Evolutionary conservation across 2,113 vertebrate genomes (phyloP).

Genomic region (Mormoops blainvillei): DNA sequence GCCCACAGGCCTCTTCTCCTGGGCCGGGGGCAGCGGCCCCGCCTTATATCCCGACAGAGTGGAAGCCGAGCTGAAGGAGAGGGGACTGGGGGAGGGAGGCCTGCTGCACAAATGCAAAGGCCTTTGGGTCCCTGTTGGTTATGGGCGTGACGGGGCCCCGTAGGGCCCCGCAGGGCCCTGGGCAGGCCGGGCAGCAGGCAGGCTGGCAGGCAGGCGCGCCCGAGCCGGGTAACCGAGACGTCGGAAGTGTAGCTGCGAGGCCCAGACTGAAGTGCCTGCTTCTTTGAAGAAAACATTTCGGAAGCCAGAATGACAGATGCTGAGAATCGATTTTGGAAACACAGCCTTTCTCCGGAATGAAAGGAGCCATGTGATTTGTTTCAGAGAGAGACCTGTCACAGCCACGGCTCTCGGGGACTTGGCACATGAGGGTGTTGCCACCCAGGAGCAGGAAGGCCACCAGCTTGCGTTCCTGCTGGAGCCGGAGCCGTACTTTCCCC

Average conservation of each 20-base stretch:
- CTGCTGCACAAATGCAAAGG: not conserved
- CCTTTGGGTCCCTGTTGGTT: not conserved
- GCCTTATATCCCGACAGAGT: not conserved
- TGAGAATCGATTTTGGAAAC: not conserved
- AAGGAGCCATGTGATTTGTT: not conserved
- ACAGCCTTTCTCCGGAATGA: not conserved
- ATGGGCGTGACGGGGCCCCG: not conserved
- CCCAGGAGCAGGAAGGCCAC: not conserved
- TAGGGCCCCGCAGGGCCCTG: not conserved
- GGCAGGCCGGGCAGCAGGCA: no score
- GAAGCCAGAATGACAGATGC: not conserved
- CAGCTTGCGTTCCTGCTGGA: not conserved
- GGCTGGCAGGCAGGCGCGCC: rapidly evolving
- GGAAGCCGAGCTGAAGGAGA: not conserved
- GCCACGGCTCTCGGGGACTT: not conserved
- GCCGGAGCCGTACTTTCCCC: not conserved
- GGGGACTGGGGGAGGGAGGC: not conserved
- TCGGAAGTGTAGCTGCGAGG: not conserved
- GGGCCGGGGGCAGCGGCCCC: not conserved
- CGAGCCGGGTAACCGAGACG: not conserved
- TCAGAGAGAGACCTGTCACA: not conserved
- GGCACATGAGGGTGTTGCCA: no score
- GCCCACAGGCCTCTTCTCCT: not conserved
- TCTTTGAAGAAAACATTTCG: slow-evolving; percentile 24
- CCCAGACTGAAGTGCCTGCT: not conserved